These are phyloP conservation scores for Clupea harengus DNA, from an alignment of 2,113 vertebrate species.

Conservation along the genomic window DNA sequence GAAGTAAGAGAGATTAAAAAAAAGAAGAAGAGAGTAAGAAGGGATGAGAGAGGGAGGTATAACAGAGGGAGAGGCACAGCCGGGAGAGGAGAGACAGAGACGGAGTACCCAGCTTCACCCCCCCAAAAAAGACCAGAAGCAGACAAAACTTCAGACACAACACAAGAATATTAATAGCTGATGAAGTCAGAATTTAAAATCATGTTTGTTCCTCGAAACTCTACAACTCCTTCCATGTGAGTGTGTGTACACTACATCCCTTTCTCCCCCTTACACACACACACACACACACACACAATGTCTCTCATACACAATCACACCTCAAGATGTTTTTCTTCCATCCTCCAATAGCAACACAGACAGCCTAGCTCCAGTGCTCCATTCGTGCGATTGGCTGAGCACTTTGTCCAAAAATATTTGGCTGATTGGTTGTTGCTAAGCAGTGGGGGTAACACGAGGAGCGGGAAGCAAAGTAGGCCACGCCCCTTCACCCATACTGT, in stretches of 20 bases:
- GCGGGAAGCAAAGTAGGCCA: constrained; percentile 37
- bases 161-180: constrained; percentile 17
- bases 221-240: background rate
- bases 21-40: background rate
- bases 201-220: constrained; percentile 27
- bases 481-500: constrained; percentile 17
- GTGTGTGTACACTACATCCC: constrained; percentile 21
- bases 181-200: constrained; percentile 28
- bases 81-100: background rate
- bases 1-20: background rate
- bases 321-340: constrained; percentile 14
- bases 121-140: constrained; percentile 9
- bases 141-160: constrained; percentile 17
- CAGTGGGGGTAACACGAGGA: constrained; percentile 46
- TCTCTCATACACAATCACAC: background rate
- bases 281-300: background rate
- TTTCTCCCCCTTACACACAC: background rate
- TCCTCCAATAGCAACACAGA: constrained; percentile 39
- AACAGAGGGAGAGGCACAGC: no score
- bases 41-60: background rate
- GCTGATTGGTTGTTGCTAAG: constrained; percentile 60
- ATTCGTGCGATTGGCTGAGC: constrained; percentile 49
- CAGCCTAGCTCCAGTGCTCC: constrained; percentile 37
- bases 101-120: background rate
- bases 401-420: constrained; percentile 51